Evolutionary conservation across 2,797 vertebrate genomes (phyloP).

Genomic region (Miichthys miiuy): DNA sequence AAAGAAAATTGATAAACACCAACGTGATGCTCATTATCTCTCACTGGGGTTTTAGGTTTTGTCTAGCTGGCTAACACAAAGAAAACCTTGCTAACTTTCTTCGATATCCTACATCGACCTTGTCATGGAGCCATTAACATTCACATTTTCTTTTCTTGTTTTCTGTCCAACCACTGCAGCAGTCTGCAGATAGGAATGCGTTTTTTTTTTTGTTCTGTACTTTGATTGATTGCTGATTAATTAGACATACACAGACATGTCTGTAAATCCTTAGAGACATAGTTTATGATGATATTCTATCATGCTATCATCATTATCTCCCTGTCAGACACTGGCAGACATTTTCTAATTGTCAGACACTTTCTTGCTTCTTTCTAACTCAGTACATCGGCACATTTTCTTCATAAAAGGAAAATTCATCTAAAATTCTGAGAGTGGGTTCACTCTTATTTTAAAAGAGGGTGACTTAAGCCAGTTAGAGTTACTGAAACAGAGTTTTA

Average conservation of each 20-base stretch:
- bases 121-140: neutral
- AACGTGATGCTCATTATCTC: too few species aligned
- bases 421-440: neutral
- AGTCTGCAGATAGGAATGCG: neutral
- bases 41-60: too few species aligned
- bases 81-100: too few species aligned
- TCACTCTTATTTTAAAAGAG: slow-evolving; percentile 6
- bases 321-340: slow-evolving; percentile 12
- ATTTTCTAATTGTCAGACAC: slow-evolving; percentile 12
- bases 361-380: neutral
- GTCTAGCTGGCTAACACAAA: too few species aligned
- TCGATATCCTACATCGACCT: neutral
- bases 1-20: too few species aligned
- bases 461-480: neutral
- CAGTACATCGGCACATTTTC: slow-evolving; percentile 9
- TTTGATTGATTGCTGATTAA: slow-evolving; percentile 48
- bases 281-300: slow-evolving; percentile 25
- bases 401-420: neutral
- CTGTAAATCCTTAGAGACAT: slow-evolving; percentile 27
- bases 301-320: slow-evolving; percentile 44
- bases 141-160: slow-evolving; percentile 3
- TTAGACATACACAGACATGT: slow-evolving; percentile 20
- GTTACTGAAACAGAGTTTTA: neutral
- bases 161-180: neutral
- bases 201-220: neutral